phyloP scores from a whole-genome alignment of 2,113 vertebrate species.

The Xenotilapia leptura region DNA sequence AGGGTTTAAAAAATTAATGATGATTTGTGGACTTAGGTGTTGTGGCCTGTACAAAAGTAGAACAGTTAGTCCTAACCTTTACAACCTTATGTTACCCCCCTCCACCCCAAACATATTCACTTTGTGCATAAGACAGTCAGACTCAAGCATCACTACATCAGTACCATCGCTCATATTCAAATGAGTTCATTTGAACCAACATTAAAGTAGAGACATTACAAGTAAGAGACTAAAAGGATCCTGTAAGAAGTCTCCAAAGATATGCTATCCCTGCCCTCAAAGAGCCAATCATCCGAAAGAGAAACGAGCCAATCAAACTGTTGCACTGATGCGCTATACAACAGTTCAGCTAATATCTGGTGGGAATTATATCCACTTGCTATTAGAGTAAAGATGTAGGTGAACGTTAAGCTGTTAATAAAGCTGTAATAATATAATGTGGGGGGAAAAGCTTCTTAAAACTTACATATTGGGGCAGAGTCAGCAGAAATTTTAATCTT shows the following conservation, averaged over 20 bases:
- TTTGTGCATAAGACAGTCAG: not conserved
- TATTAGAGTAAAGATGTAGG: not conserved
- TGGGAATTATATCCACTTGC: not conserved
- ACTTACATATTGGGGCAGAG: not conserved
- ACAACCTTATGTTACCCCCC: not conserved
- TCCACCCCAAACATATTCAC: not conserved
- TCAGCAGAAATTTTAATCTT: not conserved
- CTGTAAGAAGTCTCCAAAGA: not conserved
- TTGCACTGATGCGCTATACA: not conserved
- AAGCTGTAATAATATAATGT: not conserved
- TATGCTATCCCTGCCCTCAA: not conserved
- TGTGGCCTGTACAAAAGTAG: not conserved
- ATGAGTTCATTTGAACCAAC: not conserved
- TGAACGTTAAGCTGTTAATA: not conserved
- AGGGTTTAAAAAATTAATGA: slow-evolving; percentile 9
- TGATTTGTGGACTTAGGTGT: not conserved
- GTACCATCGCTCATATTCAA: not conserved
- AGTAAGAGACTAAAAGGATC: not conserved
- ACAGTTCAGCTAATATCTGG: not conserved
- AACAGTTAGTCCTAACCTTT: not conserved
- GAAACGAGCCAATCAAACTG: not conserved
- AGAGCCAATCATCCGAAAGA: not conserved
- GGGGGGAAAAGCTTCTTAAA: not conserved
- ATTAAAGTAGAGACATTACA: not conserved
- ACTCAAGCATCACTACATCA: not conserved